Base-by-base conservation (phyloP, 2,888 invertebrate genomes). In the Acrocyrtus sp. region DNA sequence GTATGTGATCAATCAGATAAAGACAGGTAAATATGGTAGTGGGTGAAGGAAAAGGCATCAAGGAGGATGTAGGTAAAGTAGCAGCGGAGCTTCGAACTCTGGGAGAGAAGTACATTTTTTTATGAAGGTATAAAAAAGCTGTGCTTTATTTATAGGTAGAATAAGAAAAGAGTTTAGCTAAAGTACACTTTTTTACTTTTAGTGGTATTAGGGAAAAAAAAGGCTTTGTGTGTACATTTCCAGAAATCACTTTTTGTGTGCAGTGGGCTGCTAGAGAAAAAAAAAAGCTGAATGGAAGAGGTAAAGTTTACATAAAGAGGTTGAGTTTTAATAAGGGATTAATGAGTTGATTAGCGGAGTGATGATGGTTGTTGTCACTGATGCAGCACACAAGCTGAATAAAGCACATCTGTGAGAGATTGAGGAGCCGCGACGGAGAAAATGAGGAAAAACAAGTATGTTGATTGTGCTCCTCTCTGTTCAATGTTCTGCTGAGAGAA, bases 271-370 rank as follows among this genome's bases (percentile, higher is more conserved):
- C n/a, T n/a, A n/a, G n/a, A n/a, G n/a, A n/a, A n/a, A n/a, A n/a
- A n/a, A n/a, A n/a, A n/a, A n/a, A n/a, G n/a, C n/a, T n/a, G n/a
- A n/a, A n/a, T n/a, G 34, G 34, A 34, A 34, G 34, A 34, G 15
- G 39, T 47, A 47, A 51, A 60, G 43, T 34, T 50, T 47, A 54
- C 50, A 57, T 50, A 54, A 57, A 65, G 41, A 72, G 58, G 51
- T 57, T 48, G 58, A 50, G 63, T 57, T 65, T 72, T 65, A 72
- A 65, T 65, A 72, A 72, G 65, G 72, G 65, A 72, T 72, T 72
- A 65, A 63, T 60, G 70, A 72, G 75, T 66, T 67, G 72, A 68
- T 70, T 67, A 66, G 62, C 29, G 72, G 53, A 60, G 56, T 66
- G 61, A 21, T 57, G 56, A 57, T 62, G 67, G 39, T 57, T 56